Conservation (phyloP, 64 coral and sea anemone species). For the Montipora cactus region DNA sequence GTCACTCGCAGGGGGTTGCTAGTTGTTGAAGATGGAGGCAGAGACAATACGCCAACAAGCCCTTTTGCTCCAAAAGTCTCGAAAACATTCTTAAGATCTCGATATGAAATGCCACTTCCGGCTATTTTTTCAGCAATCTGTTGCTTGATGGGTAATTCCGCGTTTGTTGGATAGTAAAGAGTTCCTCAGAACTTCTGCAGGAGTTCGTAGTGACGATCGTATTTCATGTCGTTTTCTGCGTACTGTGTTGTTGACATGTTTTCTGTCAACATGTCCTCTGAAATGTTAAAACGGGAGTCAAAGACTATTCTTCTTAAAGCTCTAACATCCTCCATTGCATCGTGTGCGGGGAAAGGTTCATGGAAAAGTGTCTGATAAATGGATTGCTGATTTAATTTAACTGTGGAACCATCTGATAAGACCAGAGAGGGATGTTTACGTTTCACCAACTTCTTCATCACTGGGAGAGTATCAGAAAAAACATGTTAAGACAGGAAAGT, state of each 20-base stretch:
- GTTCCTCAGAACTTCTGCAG: conserved; percentile 58
- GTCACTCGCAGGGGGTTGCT: conserved; percentile 15
- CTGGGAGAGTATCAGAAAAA: no score
- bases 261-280: neutral
- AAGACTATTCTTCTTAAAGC: conserved; percentile 2
- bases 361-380: conserved; percentile 8
- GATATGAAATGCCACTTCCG: conserved; percentile 53
- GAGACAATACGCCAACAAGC: conserved; percentile 41
- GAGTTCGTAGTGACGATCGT: conserved; percentile 38
- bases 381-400: conserved; percentile 8
- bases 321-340: neutral
- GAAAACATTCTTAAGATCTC: neutral
- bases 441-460: no score
- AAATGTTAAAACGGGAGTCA: neutral
- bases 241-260: no score
- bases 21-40: conserved; percentile 9
- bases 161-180: conserved; percentile 20
- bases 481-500: neutral
- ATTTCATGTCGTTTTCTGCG: conserved; percentile 29
- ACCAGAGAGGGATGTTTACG: conserved; percentile 19
- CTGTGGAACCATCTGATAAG: neutral
- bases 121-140: neutral
- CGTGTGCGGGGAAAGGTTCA: neutral
- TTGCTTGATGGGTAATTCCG: conserved; percentile 1
- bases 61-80: conserved; percentile 7